Evolutionary conservation across 2,797 vertebrate genomes (phyloP), one percentile per base, ranked within the genome.

Genomic region (Anguilla megastoma): DNA sequence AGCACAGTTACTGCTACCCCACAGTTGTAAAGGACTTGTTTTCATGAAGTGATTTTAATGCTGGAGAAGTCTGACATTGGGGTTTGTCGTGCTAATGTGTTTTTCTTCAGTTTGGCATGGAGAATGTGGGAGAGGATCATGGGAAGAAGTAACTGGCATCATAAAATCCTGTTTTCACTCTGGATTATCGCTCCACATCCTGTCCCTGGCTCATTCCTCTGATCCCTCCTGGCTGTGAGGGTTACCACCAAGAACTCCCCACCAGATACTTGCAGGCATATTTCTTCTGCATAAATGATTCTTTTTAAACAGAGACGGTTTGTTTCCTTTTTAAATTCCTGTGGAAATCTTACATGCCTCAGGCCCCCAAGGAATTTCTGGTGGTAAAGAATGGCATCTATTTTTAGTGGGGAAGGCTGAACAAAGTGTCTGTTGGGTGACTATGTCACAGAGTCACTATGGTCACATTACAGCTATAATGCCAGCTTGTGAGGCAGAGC

Each of bases 231-330:
- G 88, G 54, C 84, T 80, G 88, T 91, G 89, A 87, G 88, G 89
- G 86, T 89, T 89, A 91, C 84, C 71, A 91, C 90, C 90, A 90
- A 89, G 88, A 90, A 90, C 92, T 91, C 74, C 88, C 86, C 88
- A 84, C 63, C n/a, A 88, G 92, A 92, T 93, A 93, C 94, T 94
- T 94, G 90, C 86, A 90, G 92, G 89, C 92, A 93, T 92, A 92
- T 95, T 96, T 95, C 88, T 92, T 2, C 52, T n/a, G 58, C 90
- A 92, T 94, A 91, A 91, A 93, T 90, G 92, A 36, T 94, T 94
- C 14, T 58, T 94, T 95, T 94, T 94, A 93, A 88, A 94, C 90
- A 90, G 91, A 92, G 88, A 91, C 92, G 94, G 94, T 93, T 94
- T 82, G 18, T 82, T 50, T 7, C 5, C 50, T 48, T n/a, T 50